These are phyloP conservation scores for Tragelaphus eurycerus DNA, from an alignment of 2,797 vertebrate genomes.

Conservation along the genomic window DNA sequence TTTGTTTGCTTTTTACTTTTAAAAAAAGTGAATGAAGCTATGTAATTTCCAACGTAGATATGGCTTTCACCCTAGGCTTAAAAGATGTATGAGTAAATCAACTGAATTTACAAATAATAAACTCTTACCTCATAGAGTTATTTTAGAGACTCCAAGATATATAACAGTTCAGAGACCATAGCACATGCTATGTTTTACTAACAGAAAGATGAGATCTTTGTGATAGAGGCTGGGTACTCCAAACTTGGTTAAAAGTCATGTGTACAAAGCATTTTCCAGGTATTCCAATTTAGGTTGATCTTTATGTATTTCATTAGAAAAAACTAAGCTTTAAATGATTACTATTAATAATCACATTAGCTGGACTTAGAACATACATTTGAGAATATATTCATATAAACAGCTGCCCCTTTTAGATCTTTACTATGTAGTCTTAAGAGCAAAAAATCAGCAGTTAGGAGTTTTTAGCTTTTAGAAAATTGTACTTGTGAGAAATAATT, in stretches of 20 bases:
- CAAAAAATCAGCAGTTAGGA: background rate
- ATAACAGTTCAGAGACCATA: background rate
- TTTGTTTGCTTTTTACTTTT: background rate
- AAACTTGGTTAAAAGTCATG: background rate
- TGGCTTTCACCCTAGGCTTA: background rate
- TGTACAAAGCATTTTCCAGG: background rate
- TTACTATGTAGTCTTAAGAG: background rate
- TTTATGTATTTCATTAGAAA: background rate
- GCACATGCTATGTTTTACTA: background rate
- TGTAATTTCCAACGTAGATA: background rate
- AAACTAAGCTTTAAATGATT: background rate
- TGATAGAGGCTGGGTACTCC: background rate
- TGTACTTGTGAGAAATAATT: slow-evolving; percentile 8
- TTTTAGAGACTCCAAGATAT: slow-evolving; percentile 9
- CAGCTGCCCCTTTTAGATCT: background rate
- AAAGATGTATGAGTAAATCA: background rate
- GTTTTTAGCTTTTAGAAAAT: background rate
- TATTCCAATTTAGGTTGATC: background rate
- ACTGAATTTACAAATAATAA: background rate
- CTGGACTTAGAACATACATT: background rate
- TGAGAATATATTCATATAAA: background rate
- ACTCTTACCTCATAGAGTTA: background rate
- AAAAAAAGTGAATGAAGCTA: background rate
- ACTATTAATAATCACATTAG: background rate
- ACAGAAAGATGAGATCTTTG: background rate